A percentile compares a stretch with the other conserved stretches of the same genome.
Conservation (phyloP, 2,888 invertebrate species). For the Temnothorax ravouxi region DNA sequence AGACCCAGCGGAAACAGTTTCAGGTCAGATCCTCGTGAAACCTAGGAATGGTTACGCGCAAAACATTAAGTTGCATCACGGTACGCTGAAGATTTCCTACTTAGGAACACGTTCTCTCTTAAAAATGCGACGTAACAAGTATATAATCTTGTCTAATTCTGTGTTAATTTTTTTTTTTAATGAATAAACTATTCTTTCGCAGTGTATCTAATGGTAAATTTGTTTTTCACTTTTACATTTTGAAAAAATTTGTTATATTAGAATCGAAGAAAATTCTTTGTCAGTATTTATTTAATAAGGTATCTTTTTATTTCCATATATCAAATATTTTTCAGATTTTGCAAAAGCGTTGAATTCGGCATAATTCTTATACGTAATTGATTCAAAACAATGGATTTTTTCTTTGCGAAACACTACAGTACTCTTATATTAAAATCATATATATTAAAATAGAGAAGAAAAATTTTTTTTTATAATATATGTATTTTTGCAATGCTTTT, state of each 20-base stretch:
- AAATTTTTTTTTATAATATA: neutral
- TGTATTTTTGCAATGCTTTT: neutral
- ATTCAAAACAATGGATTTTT: neutral
- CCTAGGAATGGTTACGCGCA: constrained; percentile 21
- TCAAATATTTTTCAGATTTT: neutral
- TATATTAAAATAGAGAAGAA: neutral
- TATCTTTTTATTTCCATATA: neutral
- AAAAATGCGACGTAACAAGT: neutral
- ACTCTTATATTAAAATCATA: neutral
- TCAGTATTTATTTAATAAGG: neutral
- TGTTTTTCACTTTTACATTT: neutral
- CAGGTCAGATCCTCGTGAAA: constrained; percentile 34
- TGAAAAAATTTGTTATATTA: neutral
- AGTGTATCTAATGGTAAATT: neutral
- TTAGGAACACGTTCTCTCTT: constrained; percentile 3
- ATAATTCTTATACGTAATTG: neutral
- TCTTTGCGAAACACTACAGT: neutral
- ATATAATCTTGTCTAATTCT: constrained; percentile 24
- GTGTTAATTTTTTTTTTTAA: constrained; percentile 5
- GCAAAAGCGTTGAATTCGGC: neutral
- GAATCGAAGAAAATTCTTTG: neutral
- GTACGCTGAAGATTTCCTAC: constrained; percentile 40
- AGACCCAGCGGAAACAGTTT: constrained; percentile 38
- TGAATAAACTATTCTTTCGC: neutral
- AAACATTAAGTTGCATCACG: constrained; percentile 51